These are phyloP conservation scores for Ostrea denselamellosa DNA, from an alignment of 1,140 invertebrate genomes.

Conservation along the genomic window DNA sequence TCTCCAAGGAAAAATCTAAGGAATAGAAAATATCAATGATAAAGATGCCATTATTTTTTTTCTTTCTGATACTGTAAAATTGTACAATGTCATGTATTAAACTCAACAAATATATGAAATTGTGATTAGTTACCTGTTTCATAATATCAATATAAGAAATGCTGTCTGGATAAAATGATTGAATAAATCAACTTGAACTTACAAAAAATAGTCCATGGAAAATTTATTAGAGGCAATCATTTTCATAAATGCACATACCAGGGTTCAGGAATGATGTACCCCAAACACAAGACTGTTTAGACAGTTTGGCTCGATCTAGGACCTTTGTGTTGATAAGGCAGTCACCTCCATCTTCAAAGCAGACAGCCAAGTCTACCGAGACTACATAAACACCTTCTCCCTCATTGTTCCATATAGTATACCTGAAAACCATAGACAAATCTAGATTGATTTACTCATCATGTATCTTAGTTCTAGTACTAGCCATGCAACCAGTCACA, in stretches of 20 bases:
- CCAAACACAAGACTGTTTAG: constrained; percentile 28
- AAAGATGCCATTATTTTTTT: no score
- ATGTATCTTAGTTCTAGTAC: not conserved
- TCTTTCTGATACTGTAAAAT: no score
- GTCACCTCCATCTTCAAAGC: constrained; percentile 32
- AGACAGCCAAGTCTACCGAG: not conserved
- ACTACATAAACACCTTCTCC: constrained; percentile 34
- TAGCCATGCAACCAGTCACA: not conserved
- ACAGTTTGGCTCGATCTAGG: constrained; percentile 27
- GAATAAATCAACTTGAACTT: no score
- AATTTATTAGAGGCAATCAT: not conserved
- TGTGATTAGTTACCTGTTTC: no score
- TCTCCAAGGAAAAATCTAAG: not conserved
- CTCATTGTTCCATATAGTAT: not conserved
- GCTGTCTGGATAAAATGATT: no score
- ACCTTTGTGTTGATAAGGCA: constrained; percentile 16
- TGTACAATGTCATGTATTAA: no score
- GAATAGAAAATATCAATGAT: not conserved
- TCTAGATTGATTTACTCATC: not conserved
- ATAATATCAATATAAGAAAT: no score
- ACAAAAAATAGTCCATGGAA: no score
- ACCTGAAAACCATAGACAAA: not conserved
- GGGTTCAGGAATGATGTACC: not conserved
- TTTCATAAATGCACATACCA: not conserved
- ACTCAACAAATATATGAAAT: no score